Conservation (phyloP, 2,888 invertebrate species). For the Hemithea aestivaria region DNA sequence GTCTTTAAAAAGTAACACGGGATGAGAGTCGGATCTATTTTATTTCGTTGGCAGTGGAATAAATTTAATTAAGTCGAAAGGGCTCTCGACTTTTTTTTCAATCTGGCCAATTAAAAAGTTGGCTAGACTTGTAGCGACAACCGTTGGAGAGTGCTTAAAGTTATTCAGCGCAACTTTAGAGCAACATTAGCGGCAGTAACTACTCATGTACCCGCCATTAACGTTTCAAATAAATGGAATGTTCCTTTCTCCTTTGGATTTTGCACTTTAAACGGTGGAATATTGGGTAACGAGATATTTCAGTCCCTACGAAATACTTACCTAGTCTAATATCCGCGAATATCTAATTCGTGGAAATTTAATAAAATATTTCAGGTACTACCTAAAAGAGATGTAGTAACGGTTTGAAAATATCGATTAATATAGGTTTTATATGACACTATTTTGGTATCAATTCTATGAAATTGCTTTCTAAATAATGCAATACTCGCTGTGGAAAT, state of each 20-base stretch:
- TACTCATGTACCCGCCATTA: constrained; percentile 17
- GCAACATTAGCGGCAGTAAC: constrained; percentile 42
- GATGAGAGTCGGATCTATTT: constrained; percentile 47
- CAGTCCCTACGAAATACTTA: too few relatives aligned
- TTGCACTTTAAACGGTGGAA: constrained; percentile 25
- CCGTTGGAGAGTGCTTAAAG: constrained; percentile 50
- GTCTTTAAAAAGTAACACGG: constrained; percentile 42
- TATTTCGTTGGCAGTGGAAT: constrained; percentile 55
- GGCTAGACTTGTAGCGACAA: constrained; percentile 59
- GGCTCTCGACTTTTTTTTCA: constrained; percentile 64
- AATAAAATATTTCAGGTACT: too few relatives aligned
- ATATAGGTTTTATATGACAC: too few relatives aligned
- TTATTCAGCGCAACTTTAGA: constrained; percentile 42
- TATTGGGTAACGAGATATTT: too few relatives aligned
- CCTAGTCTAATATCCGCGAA: too few relatives aligned
- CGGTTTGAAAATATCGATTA: too few relatives aligned
- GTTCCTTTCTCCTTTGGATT: constrained; percentile 21
- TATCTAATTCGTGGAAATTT: too few relatives aligned
- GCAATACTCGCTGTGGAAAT: too few relatives aligned
- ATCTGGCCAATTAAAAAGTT: constrained; percentile 73
- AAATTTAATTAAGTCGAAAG: constrained; percentile 68
- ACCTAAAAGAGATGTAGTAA: too few relatives aligned
- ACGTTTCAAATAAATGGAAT: constrained; percentile 24
- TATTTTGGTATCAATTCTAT: too few relatives aligned
- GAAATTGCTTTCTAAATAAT: too few relatives aligned